Evolutionary conservation across 2,888 invertebrate genomes (phyloP).

Genomic region (Cryptus armator): DNA sequence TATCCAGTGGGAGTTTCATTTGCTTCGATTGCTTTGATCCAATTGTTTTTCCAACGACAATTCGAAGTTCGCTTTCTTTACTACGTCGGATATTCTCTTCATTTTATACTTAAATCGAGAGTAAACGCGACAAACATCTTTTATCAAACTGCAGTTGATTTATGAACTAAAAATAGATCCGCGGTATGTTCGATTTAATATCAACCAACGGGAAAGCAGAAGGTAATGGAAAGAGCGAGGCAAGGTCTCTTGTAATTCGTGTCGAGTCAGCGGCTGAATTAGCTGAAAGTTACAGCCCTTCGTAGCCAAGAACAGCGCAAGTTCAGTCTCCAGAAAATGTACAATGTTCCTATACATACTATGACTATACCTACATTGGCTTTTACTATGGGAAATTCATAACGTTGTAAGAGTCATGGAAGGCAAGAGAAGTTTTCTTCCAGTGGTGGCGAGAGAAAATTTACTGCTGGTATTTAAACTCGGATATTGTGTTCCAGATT

Average conservation of each 20-base stretch:
- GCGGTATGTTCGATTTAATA: neutral
- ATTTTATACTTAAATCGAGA: no score
- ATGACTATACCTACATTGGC: constrained; percentile 13
- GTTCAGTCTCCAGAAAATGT: constrained; percentile 29
- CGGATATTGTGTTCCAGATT: constrained; percentile 55
- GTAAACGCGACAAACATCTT: neutral
- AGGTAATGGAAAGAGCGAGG: neutral
- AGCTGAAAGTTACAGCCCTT: constrained; percentile 32
- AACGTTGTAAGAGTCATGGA: constrained; percentile 36
- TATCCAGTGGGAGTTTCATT: no score
- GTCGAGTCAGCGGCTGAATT: constrained; percentile 58
- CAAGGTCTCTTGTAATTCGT: constrained; percentile 34
- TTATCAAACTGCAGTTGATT: constrained; percentile 1
- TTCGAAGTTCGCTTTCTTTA: no score
- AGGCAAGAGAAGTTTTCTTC: constrained; percentile 4
- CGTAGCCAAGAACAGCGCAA: constrained; percentile 24
- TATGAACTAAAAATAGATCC: constrained; percentile 10
- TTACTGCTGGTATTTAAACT: constrained; percentile 46
- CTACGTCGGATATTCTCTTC: no score
- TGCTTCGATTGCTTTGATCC: no score
- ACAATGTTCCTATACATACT: neutral
- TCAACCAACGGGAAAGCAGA: neutral
- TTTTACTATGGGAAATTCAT: constrained; percentile 44
- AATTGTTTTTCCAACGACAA: no score
- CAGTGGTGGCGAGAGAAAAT: constrained; percentile 30